Percentiles rank a stretch among this genome's conserved stretches.
Conservation (phyloP, 2,797 vertebrate species). For the Potorous gilbertii region DNA sequence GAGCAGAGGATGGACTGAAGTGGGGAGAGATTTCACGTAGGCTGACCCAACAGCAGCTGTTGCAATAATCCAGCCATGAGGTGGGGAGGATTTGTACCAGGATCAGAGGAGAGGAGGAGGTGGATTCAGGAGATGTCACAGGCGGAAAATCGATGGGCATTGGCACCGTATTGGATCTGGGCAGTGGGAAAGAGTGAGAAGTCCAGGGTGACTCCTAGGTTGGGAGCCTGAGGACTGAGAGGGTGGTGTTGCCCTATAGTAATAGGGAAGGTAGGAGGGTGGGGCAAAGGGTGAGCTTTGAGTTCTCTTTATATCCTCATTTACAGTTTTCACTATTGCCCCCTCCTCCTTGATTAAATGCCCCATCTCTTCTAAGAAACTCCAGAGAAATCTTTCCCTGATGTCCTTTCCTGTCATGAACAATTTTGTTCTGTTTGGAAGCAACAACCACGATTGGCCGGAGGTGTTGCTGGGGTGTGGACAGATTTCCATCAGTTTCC, state of each 20-base stretch:
- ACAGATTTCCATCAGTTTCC: neutral
- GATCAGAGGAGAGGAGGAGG: neutral
- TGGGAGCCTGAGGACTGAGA: neutral
- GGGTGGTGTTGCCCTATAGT: neutral
- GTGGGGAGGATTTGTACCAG: neutral
- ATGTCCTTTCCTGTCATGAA: neutral
- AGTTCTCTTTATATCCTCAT: neutral
- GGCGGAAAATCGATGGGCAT: neutral
- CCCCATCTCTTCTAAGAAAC: neutral
- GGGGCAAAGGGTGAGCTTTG: neutral
- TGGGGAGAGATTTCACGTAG: neutral
- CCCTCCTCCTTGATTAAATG: neutral
- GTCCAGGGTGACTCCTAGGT: neutral
- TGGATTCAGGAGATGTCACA: neutral
- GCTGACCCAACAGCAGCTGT: neutral
- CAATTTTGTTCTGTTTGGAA: neutral
- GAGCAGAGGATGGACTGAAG: neutral
- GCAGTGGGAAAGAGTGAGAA: neutral
- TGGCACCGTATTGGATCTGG: neutral
- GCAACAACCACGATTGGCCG: neutral
- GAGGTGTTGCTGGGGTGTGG: neutral
- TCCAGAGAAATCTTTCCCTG: neutral
- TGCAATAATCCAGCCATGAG: neutral
- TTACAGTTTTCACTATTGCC: neutral
- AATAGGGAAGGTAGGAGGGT: neutral